Base-by-base conservation (phyloP, 2,113 vertebrate species). In the Arenaria interpres region DNA sequence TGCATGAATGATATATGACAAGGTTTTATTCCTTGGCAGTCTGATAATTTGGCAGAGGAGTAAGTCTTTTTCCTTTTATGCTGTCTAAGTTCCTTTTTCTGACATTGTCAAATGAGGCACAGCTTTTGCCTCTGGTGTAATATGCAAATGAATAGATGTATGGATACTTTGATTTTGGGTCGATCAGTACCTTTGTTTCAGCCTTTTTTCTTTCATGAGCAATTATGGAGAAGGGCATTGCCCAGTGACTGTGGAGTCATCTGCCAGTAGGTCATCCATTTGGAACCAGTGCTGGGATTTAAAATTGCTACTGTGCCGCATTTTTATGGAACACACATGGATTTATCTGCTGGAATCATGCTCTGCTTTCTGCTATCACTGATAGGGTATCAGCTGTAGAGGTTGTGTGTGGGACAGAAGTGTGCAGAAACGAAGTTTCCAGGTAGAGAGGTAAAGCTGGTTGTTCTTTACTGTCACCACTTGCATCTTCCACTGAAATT, bases 1-100 rank as follows among this genome's bases (percentile, higher is more conserved):
- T 82, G 95, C 92, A 66, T 87, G 86, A 89, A 94, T 87, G 92
- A 92, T 95, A 25, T 37, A 89, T 84, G 88, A 81, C 73, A 78
- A 84, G 35, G 27, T 78, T 94, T 90, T 63, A 15, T 74, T 74
- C 56, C 56, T 51, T 77, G 72, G 33, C 51, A 90, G 59, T 22
- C 48, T 94, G 76, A 45, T 90, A 72, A 90, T 87, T 90, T 89
- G 86, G n/a, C 60, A 51, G 23, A 63, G 51, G 28, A 83, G 39
- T 45, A 54, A 74, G 54, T 48, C 5, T 64, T 69, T 51, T 82
- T 69, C 51, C 64, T 88, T 84, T 54, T 53, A 32, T 69, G 23
- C 30, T 48, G 20, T 59, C 69, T 46, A 64, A 39, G 41, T 86
- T 90, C 82, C 18, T 71, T 80, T 69, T 89, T 51, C 53, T 88